Conservation (phyloP, 1,140 invertebrate genomes). For the Drosophila cardini region DNA sequence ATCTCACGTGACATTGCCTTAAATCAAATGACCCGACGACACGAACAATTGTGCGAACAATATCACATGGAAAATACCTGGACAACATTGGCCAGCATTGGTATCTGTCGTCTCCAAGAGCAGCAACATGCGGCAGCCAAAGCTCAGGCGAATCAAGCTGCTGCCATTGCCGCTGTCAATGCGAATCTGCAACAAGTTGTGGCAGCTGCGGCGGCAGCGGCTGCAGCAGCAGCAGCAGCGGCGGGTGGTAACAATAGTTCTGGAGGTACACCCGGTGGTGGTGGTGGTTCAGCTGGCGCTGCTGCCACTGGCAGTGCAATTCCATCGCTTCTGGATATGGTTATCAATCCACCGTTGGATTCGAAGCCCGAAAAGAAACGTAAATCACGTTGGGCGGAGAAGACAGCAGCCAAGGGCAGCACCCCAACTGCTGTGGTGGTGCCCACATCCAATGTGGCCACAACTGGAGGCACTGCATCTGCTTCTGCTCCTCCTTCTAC, state of each 20-base stretch:
- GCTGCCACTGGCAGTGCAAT: slow-evolving; percentile 34
- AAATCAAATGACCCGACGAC: slow-evolving; percentile 89
- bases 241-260: not conserved
- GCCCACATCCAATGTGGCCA: not conserved
- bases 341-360: slow-evolving; percentile 73
- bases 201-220: slow-evolving; percentile 9
- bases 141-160: slow-evolving; percentile 21
- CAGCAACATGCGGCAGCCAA: slow-evolving; percentile 46
- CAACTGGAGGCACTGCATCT: slow-evolving; percentile 1
- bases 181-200: slow-evolving; percentile 26
- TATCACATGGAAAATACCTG: slow-evolving; percentile 73
- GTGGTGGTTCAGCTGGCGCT: not conserved
- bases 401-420: slow-evolving; percentile 31
- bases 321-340: slow-evolving; percentile 81
- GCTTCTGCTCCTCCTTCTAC: not conserved
- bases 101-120: slow-evolving; percentile 45
- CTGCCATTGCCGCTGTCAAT: slow-evolving; percentile 8
- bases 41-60: slow-evolving; percentile 88
- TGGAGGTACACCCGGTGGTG: not conserved
- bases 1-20: slow-evolving; percentile 91
- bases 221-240: not conserved
- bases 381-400: slow-evolving; percentile 87
- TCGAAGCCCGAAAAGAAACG: slow-evolving; percentile 85
- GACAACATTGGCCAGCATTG: slow-evolving; percentile 51
- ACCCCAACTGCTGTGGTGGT: not conserved